Percentiles rank a stretch among this genome's conserved stretches.
phyloP scores from a whole-genome alignment of 1,140 invertebrate species.

The Zaprionus tsacasi region DNA sequence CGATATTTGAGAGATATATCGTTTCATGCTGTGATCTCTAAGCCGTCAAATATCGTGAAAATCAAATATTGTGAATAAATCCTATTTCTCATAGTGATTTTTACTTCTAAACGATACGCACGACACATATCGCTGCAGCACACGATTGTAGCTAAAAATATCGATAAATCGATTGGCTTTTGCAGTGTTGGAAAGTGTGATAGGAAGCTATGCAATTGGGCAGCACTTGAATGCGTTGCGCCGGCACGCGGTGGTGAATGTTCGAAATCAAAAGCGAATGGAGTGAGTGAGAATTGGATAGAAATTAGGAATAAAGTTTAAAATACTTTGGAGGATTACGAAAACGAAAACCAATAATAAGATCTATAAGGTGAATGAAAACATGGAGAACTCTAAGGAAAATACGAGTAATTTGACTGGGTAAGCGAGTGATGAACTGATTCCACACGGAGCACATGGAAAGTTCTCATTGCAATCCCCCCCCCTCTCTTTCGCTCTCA shows the following conservation, averaged over 20 bases:
- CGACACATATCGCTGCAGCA: neutral
- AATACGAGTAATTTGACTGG: neutral
- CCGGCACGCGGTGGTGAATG: neutral
- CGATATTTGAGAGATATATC: neutral
- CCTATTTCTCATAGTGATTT: too few relatives aligned
- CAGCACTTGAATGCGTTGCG: neutral
- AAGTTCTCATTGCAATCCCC: neutral
- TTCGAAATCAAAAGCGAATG: neutral
- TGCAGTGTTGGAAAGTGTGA: neutral
- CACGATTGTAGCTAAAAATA: neutral
- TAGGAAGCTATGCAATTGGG: neutral
- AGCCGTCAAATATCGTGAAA: neutral
- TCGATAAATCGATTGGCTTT: neutral
- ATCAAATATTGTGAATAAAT: too few relatives aligned
- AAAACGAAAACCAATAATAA: neutral
- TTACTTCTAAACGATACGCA: neutral
- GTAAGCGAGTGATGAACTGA: neutral
- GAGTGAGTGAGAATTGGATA: neutral
- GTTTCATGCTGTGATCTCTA: neutral
- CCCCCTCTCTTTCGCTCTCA: neutral
- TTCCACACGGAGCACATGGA: neutral
- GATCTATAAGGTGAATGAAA: neutral
- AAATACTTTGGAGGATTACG: neutral
- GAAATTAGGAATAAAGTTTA: neutral
- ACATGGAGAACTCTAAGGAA: neutral